These are phyloP conservation scores for Papilio xuthus DNA, from an alignment of 1,140 invertebrate genomes.

Conservation along the genomic window DNA sequence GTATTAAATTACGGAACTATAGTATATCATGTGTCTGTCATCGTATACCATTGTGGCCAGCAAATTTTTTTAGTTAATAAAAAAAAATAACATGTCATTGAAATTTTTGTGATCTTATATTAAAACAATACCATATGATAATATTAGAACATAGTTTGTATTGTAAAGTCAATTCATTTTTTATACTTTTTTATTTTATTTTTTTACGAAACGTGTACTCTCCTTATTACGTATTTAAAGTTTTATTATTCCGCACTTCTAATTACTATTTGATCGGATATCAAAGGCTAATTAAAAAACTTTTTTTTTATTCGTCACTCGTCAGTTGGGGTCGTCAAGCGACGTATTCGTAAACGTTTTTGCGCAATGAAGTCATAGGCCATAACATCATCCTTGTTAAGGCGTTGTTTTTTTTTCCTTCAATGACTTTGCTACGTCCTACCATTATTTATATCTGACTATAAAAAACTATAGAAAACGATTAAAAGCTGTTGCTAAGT, in stretches of 20 bases:
- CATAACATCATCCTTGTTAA: slow-evolving; percentile 53
- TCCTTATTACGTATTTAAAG: no score
- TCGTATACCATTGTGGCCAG: slow-evolving; percentile 17
- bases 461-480: slow-evolving; percentile 1
- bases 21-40: background rate
- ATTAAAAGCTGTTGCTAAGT: background rate
- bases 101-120: background rate
- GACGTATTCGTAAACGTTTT: slow-evolving; percentile 49
- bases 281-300: background rate
- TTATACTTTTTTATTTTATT: no score
- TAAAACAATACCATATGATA: no score
- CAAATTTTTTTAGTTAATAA: background rate
- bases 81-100: background rate
- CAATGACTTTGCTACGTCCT: slow-evolving; percentile 19
- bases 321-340: background rate
- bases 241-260: no score
- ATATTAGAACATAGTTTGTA: no score
- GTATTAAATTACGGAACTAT: background rate
- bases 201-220: no score
- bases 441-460: slow-evolving; percentile 3
- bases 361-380: slow-evolving; percentile 67
- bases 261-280: no score
- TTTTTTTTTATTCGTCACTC: background rate
- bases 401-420: slow-evolving; percentile 37
- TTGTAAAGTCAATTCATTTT: no score